Percentiles rank a stretch among this genome's conserved stretches.
These are phyloP conservation scores for Oncopeltus fasciatus DNA, from an alignment of 1,140 invertebrate genomes.

Conservation along the genomic window DNA sequence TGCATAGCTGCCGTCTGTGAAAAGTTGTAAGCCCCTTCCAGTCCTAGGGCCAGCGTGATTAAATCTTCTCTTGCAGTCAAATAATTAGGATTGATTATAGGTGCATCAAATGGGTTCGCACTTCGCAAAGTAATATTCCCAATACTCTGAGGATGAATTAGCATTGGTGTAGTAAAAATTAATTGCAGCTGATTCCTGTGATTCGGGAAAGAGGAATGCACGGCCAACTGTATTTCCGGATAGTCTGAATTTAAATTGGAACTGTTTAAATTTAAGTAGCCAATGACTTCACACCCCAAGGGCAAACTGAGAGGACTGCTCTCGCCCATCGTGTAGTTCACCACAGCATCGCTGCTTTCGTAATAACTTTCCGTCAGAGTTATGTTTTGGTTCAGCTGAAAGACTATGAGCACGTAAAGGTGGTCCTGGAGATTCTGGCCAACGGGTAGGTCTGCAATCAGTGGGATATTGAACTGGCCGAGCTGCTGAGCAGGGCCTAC, in stretches of 20 bases:
- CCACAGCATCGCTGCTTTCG: neutral
- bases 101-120: neutral
- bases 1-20: neutral
- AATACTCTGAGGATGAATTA: neutral
- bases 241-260: conserved; percentile 65
- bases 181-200: too few relatives aligned
- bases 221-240: conserved; percentile 83
- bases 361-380: neutral
- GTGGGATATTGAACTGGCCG: conserved; percentile 37
- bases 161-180: neutral
- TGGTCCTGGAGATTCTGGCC: conserved; percentile 71
- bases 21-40: neutral
- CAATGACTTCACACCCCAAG: conserved; percentile 61
- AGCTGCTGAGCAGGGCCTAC: conserved; percentile 60
- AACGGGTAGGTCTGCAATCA: conserved; percentile 47
- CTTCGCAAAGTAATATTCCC: neutral
- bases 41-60: neutral
- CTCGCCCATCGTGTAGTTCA: conserved; percentile 41
- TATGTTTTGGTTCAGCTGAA: neutral
- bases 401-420: conserved; percentile 47
- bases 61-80: neutral
- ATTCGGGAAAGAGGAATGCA: too few relatives aligned
- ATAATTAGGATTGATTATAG: neutral
- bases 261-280: conserved; percentile 74
- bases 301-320: conserved; percentile 68